Base-by-base conservation (phyloP, 1,140 invertebrate genomes). In the Drosophila hydei region DNA sequence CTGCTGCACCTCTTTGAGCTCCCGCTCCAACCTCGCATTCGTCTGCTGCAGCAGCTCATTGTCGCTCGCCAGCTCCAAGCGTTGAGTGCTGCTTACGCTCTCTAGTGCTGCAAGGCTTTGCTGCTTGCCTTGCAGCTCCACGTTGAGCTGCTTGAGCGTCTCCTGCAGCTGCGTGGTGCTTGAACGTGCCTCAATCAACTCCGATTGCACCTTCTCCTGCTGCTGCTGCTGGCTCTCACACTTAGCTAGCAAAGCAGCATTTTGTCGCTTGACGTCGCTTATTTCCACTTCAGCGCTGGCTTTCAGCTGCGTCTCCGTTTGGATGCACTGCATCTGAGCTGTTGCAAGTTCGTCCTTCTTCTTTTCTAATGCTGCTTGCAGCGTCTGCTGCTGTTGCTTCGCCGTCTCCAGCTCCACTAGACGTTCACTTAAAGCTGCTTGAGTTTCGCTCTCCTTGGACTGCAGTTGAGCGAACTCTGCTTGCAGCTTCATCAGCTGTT, bases 1-100 rank as follows among this genome's bases (percentile, higher is more conserved):
- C 51, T 91, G 77, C 16, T 92, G 92, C 19, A 92, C 67, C 25
- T 90, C 74, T n/a, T 83, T 77, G 3, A 92, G 81, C 58, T 94
- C 92, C 11, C 90, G 81, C 59, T 91, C 81, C 74, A 92, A 77
- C 3, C 76, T 72, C 8, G 72, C 76, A 7, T 64, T 63, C 0
- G 74, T 70, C 14, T 83, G 81, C 16, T 61, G 52, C 30, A 87
- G 45, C 43, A 77, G 12, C 36, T 87, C 76, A n/a, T 75, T 77
- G 16, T 71, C 75, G 27, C 67, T 73, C 16, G 62, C 59, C 47
- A 79, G 21, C 8, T 74, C 55, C 11, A 85, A 14, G 3, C 70
- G 55, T 11, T 72, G 62, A 0, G 56, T 45, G 11, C 72, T 74
- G 38, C 43, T 71, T 3, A 19, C 38, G 25, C 33, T 59, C 45